Percentiles rank a stretch among this genome's conserved stretches.
Evolutionary conservation across 2,113 vertebrate genomes (phyloP).

Genomic region (Sitta europaea): DNA sequence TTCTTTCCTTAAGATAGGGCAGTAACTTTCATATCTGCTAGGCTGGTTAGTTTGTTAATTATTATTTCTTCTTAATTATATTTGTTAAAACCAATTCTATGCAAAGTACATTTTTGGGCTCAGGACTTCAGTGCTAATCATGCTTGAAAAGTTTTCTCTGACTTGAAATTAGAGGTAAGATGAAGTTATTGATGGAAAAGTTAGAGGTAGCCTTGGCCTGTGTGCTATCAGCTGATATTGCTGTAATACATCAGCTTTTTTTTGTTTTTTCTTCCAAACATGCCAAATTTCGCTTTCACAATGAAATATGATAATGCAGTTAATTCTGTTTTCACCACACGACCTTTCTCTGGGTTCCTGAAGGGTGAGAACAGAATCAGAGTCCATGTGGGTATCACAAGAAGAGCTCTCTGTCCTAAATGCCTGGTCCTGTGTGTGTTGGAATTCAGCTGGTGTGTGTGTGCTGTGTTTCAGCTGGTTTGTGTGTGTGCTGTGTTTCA

Average conservation of each 20-base stretch:
- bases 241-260: not conserved
- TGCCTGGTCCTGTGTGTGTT: not conserved
- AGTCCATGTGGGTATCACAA: not conserved
- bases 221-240: not conserved
- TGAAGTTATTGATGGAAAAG: not conserved
- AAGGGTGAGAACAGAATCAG: not conserved
- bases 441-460: no score
- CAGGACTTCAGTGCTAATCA: not conserved
- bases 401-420: fast-evolving
- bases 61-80: not conserved
- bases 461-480: no score
- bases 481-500: no score
- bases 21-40: not conserved
- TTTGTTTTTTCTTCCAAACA: not conserved
- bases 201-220: not conserved
- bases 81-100: not conserved
- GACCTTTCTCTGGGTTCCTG: not conserved
- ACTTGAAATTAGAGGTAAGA: not conserved
- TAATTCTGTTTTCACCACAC: not conserved
- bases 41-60: not conserved
- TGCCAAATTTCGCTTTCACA: not conserved
- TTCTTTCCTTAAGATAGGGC: not conserved
- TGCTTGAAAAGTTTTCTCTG: not conserved
- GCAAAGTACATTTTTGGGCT: not conserved
- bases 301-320: not conserved